Base-by-base conservation (phyloP, 2,797 vertebrate species). In the Danio jaintianensis region DNA sequence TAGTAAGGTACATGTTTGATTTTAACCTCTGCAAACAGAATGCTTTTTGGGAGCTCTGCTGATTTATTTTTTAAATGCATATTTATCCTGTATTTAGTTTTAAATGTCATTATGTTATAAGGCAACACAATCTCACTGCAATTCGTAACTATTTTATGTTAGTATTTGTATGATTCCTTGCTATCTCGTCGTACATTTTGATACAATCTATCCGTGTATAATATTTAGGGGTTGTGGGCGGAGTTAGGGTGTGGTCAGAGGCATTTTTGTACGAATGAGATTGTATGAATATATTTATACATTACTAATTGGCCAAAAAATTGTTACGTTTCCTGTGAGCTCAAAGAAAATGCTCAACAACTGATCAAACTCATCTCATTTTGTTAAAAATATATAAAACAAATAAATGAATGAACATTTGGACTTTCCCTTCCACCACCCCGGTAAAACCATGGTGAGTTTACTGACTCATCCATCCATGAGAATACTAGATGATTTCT, bases 1-100 rank as follows among this genome's bases (percentile, higher is more conserved):
- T 79, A 73, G 56, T 58, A 72, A 56, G 61, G 48, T 55, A 20
- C n/a, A 18, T 66, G 38, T n/a, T 43, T 3, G 6, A n/a, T 20
- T 13, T 20, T 71, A 9, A 43, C 7, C 53, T 70, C 40, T 53
- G 67, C 48, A 70, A 53, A 53, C 29, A 18, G 22, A 69, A 16
- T 6, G 10, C 12, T 50, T 29, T 18, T 70, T 70, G 16, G 36
- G 45, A n/a, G 64, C 66, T 36, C 22, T 67, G 7, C 9, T 12
- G 15, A 53, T 40, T n/a, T 40, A 18, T 59, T 0, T 36, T 29
- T 63, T 40, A 38, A 38, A 38, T 40, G 18, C 22, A 50, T 74
- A 62, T 74, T 10, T 9, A 61, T 74, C 4, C 8, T 36, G 11
- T 45, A 22, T 48, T 18, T 20, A 22, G 11, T 15, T 43, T 22